These are phyloP conservation scores for Leptura quadrifasciata DNA, from an alignment of 2,888 invertebrate species.

Conservation along the genomic window DNA sequence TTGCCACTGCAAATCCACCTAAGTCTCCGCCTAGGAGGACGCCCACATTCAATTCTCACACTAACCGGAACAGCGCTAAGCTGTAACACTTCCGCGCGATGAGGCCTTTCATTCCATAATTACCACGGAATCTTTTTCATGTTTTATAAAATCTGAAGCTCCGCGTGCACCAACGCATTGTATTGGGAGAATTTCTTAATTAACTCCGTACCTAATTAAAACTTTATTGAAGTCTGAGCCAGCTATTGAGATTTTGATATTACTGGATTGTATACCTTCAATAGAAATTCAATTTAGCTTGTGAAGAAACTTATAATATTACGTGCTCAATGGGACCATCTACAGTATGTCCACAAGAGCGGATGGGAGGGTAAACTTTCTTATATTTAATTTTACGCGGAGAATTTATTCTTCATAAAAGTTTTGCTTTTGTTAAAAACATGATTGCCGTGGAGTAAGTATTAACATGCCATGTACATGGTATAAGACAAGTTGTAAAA, in stretches of 20 bases:
- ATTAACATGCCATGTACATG: too few relatives aligned
- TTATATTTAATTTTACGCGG: too few relatives aligned
- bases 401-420: too few relatives aligned
- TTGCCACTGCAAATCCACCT: not conserved
- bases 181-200: slow-evolving; percentile 35
- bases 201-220: slow-evolving; percentile 17
- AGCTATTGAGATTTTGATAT: not conserved
- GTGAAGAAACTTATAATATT: not conserved
- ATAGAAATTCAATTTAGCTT: not conserved
- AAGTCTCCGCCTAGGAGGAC: not conserved
- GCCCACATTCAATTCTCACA: not conserved
- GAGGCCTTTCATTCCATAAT: slow-evolving; percentile 32
- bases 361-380: too few relatives aligned
- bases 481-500: too few relatives aligned
- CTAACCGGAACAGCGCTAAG: not conserved
- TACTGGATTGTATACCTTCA: not conserved
- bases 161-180: not conserved
- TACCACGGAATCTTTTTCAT: slow-evolving; percentile 34
- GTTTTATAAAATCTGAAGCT: slow-evolving; percentile 11
- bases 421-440: too few relatives aligned
- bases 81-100: not conserved
- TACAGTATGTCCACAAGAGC: too few relatives aligned
- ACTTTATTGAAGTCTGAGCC: not conserved
- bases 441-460: too few relatives aligned
- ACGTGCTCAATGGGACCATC: not conserved